Percentiles rank a stretch among this genome's conserved stretches.
phyloP scores from a whole-genome alignment of 2,888 invertebrate species.

The Halictus quadricinctus region DNA sequence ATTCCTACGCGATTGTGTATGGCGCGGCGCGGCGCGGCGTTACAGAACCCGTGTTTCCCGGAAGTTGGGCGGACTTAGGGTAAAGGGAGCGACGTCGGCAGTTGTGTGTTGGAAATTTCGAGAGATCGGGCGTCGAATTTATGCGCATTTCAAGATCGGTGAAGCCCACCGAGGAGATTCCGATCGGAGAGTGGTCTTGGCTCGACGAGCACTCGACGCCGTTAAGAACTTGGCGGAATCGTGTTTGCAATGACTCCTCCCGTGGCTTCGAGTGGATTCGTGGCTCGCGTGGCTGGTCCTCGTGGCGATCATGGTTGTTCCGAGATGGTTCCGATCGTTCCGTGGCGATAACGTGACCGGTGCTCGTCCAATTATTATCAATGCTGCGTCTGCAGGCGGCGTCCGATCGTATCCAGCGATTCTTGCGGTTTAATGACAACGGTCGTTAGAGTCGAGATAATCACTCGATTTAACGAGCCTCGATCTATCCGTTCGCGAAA shows the following conservation, averaged over 20 bases:
- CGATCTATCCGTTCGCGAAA: conserved; percentile 33
- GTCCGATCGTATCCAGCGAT: conserved; percentile 27
- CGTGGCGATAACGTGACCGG: conserved; percentile 53
- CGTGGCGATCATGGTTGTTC: conserved; percentile 47
- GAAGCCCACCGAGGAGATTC: conserved; percentile 31
- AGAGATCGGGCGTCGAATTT: neutral
- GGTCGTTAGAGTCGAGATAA: conserved; percentile 57
- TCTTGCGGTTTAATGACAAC: conserved; percentile 45
- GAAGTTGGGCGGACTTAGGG: neutral
- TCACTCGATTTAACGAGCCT: conserved; percentile 35
- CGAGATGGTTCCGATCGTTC: conserved; percentile 40
- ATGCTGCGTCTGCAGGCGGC: conserved; percentile 25
- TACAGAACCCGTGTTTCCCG: neutral
- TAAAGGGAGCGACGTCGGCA: neutral
- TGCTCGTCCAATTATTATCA: conserved; percentile 66
- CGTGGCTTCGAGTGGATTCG: conserved; percentile 20
- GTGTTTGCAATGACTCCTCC: conserved; percentile 60
- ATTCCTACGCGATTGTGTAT: neutral
- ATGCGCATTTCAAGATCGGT: neutral
- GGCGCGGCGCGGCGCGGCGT: neutral
- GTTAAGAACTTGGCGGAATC: conserved; percentile 54
- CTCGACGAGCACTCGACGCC: conserved; percentile 39
- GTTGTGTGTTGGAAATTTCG: conserved; percentile 9
- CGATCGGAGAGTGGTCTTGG: conserved; percentile 44
- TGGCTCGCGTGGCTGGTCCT: conserved; percentile 30